A percentile compares a stretch with the other conserved stretches of the same genome.
Conservation (phyloP, 1,140 invertebrate genomes). For the Tenebrio molitor region DNA sequence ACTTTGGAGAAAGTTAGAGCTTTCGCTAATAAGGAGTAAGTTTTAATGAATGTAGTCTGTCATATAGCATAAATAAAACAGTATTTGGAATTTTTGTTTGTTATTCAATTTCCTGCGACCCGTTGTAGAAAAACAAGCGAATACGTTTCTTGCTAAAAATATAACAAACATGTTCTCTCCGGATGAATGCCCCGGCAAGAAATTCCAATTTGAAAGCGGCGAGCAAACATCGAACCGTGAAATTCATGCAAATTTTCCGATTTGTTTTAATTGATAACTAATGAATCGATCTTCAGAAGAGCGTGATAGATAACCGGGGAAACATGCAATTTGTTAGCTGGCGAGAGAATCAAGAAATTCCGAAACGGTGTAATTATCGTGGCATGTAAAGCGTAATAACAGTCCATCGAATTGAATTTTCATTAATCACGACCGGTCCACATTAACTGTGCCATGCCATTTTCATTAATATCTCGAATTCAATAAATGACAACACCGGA, state of each 20-base stretch:
- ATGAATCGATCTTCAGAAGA: background rate
- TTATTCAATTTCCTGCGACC: too few relatives aligned
- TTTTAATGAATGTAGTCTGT: too few relatives aligned
- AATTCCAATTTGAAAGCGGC: background rate
- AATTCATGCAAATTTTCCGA: background rate
- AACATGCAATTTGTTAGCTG: background rate
- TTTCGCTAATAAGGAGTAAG: too few relatives aligned
- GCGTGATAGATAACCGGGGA: constrained; percentile 2
- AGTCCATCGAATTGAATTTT: constrained; percentile 1
- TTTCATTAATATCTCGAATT: constrained; percentile 8
- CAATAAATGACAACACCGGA: background rate
- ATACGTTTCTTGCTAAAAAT: too few relatives aligned
- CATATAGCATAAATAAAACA: too few relatives aligned
- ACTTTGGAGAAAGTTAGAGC: too few relatives aligned
- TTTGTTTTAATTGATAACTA: background rate
- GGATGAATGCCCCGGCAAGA: too few relatives aligned
- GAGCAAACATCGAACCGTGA: background rate
- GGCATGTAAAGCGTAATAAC: background rate
- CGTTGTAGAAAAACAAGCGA: too few relatives aligned
- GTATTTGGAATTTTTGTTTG: too few relatives aligned
- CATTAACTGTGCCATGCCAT: background rate
- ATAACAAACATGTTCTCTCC: too few relatives aligned
- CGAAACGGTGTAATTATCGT: background rate
- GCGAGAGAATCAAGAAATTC: constrained; percentile 10
- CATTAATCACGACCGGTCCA: constrained; percentile 7